Percentiles rank a stretch among this genome's conserved stretches.
Conservation (phyloP, 2,113 vertebrate genomes). For the Pyrgilauda ruficollis region DNA sequence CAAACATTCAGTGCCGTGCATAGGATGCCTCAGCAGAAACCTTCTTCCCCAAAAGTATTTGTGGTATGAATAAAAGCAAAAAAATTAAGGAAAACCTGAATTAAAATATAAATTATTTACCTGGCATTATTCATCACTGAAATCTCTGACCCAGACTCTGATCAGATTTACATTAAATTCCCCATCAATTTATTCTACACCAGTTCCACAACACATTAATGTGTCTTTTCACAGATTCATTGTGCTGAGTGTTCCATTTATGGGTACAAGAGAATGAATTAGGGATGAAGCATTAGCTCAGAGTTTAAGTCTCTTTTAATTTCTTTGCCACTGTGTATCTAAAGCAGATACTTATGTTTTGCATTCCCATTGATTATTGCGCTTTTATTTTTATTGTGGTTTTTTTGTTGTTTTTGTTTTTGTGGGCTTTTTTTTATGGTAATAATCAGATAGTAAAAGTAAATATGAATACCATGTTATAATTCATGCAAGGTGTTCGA, state of each 20-base stretch:
- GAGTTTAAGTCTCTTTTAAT: conserved; percentile 47
- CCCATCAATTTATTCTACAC: not conserved
- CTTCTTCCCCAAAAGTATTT: not conserved
- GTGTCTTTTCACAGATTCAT: conserved; percentile 13
- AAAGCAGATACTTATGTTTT: not conserved
- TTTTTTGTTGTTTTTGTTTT: not conserved
- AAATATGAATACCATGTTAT: not conserved
- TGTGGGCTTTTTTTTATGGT: not conserved
- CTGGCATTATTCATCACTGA: not conserved
- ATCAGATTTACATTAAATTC: not conserved
- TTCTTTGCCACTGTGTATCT: conserved; percentile 4
- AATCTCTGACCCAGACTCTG: not conserved
- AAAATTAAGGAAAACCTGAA: not conserved
- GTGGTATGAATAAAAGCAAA: not conserved
- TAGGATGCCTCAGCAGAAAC: conserved; percentile 9
- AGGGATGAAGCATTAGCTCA: not conserved
- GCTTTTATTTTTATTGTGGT: not conserved
- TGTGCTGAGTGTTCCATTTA: not conserved
- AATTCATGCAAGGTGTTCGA: not conserved
- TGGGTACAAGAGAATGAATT: not conserved
- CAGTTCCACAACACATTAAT: not conserved
- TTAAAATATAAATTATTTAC: conserved; percentile 4
- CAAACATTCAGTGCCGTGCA: not conserved
- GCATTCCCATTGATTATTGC: not conserved
- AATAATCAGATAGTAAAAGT: conserved; percentile 9